Base-by-base conservation (phyloP, 2,797 vertebrate species). In the Synanceia verrucosa region DNA sequence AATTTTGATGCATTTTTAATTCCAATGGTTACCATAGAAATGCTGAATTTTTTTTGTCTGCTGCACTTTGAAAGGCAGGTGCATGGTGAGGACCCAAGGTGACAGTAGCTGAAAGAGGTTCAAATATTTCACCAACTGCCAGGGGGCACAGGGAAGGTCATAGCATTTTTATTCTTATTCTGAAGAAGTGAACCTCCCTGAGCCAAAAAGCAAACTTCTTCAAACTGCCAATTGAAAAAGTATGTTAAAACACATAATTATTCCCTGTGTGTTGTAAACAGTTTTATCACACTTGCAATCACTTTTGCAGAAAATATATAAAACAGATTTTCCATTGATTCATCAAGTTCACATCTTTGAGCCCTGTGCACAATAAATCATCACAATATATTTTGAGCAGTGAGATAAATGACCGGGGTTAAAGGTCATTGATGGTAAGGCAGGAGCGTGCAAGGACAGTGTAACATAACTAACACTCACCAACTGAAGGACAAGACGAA, bases 1-100 rank as follows among this genome's bases (percentile, higher is more conserved):
- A 79, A 82, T 92, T 93, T 85, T 84, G 85, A 86, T 90, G 85
- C 84, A 89, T 91, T 92, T 93, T 93, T 88, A 92, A 92, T 92
- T 93, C 72, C 67, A 63, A 68, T 55, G 71, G 91, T 92, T 91
- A 86, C 87, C 87, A 89, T 90, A 85, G 86, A 86, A 91, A 93
- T 87, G 57, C 66, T 55, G 21, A n/a, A 51, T 29, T 24, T 14
- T 65, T 79, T 76, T 64, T 56, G 70, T 87, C 84, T 72, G 66
- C 70, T 55, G 44, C 67, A 51, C 64, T 36, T 44, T 74, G 68
- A 91, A 89, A 90, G 76, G 88, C 86, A 91, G 87, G 81, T 91
- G 84, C 80, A 82, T 80, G 78, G 85, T 76, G 65, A 78, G 47
- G 70, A 88, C 88, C 85, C 87, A 90, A 88, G 87, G 90, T 89